Base-by-base conservation (phyloP, 2,797 vertebrate genomes). In the Labeo calbasu region DNA sequence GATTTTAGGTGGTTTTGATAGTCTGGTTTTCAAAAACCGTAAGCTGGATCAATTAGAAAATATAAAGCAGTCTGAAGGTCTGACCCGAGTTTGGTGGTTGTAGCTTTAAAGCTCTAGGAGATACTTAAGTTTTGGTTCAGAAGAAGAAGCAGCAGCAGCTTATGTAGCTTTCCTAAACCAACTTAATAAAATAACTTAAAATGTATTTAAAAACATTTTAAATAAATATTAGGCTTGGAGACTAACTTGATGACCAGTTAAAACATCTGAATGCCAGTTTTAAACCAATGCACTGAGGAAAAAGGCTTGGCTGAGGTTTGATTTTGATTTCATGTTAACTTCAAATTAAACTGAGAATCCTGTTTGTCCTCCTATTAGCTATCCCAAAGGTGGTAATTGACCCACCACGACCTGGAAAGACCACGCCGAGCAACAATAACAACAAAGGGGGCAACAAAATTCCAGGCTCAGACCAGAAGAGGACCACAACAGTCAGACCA, bases 371-470 rank as follows among this genome's bases (percentile, higher is more conserved):
- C 57, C 25, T 91, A 94, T 76, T 90, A 96, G 95, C 95, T 89
- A 95, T 96, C 90, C 95, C 95, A 72, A 95, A 93, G 91, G 95
- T 96, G 89, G 91, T 90, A 87, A 95, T 96, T 88, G 96, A 97
- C 59, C 95, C 96, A 72, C 94, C 93, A 84, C 92, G 88, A 87
- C 96, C 94, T 12, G 94, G 91, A 25, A 92, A 91, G 85, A 90
- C 72, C 46, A 92, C 92, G 23, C 90, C 93, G 15, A 94, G 93
- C 88, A 95, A 94, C 88, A 95, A 95, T 86, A 92, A 79, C 65
- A 96, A 93, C 89, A 90, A 90, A 90, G 96, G 94, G 85, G 92
- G 81, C 63, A 96, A 93, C 89, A 90, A 90, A 91, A 96, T 96
- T 92, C 96, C 96, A 17, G 95, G 94, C 81, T 84, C 87, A 1